A percentile compares a stretch with the other conserved stretches of the same genome.
These are phyloP conservation scores for Novumbra hubbsi DNA, from an alignment of 2,797 vertebrate genomes.

Conservation along the genomic window DNA sequence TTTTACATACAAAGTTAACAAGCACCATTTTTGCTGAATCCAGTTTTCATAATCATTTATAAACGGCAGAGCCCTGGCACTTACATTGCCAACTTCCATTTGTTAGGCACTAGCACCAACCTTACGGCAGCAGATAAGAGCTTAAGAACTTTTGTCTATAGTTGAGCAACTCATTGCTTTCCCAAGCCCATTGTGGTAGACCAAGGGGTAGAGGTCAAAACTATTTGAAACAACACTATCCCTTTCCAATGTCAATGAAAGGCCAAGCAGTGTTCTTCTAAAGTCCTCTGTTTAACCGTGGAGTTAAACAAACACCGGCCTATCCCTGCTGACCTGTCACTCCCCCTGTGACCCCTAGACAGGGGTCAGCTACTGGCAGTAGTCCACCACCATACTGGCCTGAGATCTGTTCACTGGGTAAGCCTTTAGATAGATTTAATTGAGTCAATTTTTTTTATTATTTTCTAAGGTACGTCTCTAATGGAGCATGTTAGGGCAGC, in stretches of 20 bases:
- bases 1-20: too few relatives aligned
- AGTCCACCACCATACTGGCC: background rate
- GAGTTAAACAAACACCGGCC: conserved; percentile 47
- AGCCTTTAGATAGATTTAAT: background rate
- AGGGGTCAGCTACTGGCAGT: conserved; percentile 33
- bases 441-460: background rate
- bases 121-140: background rate
- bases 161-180: background rate
- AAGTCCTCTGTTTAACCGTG: background rate
- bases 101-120: too few relatives aligned
- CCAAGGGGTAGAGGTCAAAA: background rate
- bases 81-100: too few relatives aligned
- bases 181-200: too few relatives aligned
- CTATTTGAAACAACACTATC: background rate
- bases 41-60: too few relatives aligned
- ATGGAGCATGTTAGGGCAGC: background rate
- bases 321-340: conserved; percentile 41
- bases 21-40: too few relatives aligned
- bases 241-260: conserved; percentile 30
- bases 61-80: too few relatives aligned
- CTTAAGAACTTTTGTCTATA: background rate
- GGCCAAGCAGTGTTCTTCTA: conserved; percentile 45
- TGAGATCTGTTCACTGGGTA: background rate
- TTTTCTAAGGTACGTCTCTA: background rate
- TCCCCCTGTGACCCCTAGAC: conserved; percentile 42